Conservation (phyloP, 2,797 vertebrate genomes). For the Lithobates sylvaticus region DNA sequence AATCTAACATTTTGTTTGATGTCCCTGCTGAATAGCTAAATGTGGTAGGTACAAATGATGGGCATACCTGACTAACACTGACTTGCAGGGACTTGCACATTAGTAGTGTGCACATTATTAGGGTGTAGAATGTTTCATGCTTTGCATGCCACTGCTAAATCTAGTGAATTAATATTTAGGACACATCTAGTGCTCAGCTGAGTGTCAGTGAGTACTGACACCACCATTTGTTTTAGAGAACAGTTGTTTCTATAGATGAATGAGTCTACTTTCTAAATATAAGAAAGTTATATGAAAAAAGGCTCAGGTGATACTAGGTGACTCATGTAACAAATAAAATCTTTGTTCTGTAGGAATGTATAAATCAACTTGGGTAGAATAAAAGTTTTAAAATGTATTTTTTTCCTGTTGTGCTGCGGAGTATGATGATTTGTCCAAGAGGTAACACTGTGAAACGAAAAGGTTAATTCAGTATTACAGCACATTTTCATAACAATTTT, state of each 20-base stretch:
- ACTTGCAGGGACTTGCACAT: too few relatives aligned
- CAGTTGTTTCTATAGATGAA: neutral
- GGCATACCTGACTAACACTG: neutral
- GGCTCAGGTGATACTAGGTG: neutral
- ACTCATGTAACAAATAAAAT: too few relatives aligned
- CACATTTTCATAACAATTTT: slow-evolving; percentile 4
- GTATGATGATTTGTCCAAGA: neutral
- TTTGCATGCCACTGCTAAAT: neutral
- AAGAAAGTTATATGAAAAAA: neutral
- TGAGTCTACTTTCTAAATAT: neutral
- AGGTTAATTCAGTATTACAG: neutral
- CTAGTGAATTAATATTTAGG: neutral
- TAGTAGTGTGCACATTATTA: neutral
- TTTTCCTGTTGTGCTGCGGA: too few relatives aligned
- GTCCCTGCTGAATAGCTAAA: too few relatives aligned
- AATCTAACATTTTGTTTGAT: neutral
- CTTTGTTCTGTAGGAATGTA: too few relatives aligned
- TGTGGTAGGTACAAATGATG: neutral
- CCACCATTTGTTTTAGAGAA: neutral
- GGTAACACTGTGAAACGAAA: neutral
- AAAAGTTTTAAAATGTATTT: neutral
- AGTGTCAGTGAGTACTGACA: neutral
- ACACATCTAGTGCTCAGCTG: neutral
- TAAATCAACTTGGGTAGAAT: neutral
- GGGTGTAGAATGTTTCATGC: neutral